These are phyloP conservation scores for Dasyprocta punctata DNA, from an alignment of 2,113 vertebrate species.

Conservation along the genomic window DNA sequence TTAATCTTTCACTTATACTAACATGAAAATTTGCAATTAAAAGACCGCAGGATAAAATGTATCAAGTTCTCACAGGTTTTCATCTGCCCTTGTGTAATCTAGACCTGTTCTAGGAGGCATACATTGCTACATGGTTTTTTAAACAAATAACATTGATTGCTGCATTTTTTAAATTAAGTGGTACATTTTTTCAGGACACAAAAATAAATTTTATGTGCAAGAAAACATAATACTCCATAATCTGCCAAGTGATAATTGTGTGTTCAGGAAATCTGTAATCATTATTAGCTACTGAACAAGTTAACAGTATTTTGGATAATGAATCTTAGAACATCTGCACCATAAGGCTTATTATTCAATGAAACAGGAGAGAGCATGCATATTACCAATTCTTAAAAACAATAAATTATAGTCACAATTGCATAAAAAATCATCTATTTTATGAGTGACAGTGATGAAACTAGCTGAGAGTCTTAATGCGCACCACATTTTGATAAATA, in stretches of 20 bases:
- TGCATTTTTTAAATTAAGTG: neutral
- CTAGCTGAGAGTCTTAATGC: neutral
- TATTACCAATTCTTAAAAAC: neutral
- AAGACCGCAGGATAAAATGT: neutral
- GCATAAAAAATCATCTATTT: neutral
- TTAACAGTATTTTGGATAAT: conserved; percentile 6
- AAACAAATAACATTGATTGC: neutral
- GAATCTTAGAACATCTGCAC: neutral
- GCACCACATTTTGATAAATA: neutral
- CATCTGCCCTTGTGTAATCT: neutral
- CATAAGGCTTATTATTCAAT: neutral
- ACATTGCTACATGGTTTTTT: neutral
- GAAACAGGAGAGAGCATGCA: neutral
- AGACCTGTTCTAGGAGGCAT: neutral
- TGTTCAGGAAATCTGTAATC: neutral
- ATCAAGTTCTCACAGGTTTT: neutral
- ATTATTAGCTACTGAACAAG: neutral
- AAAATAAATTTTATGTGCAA: neutral
- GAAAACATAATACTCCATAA: neutral
- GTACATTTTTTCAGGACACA: neutral
- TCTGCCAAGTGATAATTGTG: neutral
- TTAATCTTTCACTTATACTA: neutral
- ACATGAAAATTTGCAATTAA: neutral
- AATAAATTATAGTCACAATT: neutral
- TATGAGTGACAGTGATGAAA: neutral